Conservation (phyloP, 1,140 invertebrate species). For the Drosophila cardini region DNA sequence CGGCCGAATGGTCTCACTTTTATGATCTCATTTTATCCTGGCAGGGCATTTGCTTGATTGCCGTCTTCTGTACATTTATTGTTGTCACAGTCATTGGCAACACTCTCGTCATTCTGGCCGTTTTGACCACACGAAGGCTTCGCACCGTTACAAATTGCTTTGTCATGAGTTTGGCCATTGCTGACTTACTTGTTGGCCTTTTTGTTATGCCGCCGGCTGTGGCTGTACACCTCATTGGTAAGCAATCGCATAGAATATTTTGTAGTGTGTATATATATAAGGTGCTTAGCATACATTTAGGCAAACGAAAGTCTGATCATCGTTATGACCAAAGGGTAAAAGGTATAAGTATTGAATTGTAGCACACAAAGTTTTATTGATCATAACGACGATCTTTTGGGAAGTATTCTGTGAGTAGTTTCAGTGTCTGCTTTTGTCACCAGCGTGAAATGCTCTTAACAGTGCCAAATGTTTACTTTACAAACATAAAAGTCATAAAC, state of each 20-base stretch:
- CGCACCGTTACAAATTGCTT: constrained; percentile 98
- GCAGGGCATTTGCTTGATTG: constrained; percentile 81
- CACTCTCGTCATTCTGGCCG: constrained; percentile 95
- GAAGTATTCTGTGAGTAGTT: no score
- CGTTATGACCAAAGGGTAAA: no score
- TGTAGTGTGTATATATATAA: not conserved
- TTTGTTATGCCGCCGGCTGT: constrained; percentile 98
- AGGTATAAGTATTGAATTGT: no score
- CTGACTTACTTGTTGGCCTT: constrained; percentile 95
- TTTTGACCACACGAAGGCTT: constrained; percentile 94
- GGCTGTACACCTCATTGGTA: constrained; percentile 88
- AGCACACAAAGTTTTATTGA: no score
- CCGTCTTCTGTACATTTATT: constrained; percentile 87
- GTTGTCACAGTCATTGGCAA: constrained; percentile 92
- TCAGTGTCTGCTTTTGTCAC: no score
- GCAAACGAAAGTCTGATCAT: no score
- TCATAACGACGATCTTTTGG: no score
- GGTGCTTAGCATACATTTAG: not conserved
- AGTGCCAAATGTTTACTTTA: no score
- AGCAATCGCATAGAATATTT: constrained; percentile 59
- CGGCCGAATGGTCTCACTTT: constrained; percentile 76
- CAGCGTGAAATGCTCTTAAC: no score
- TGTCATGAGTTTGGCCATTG: constrained; percentile 95
- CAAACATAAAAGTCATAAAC: no score
- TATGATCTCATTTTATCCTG: constrained; percentile 80